A percentile compares a stretch with the other conserved stretches of the same genome.
These are phyloP conservation scores for Dryomyza anilis DNA, from an alignment of 2,888 invertebrate species.

Conservation along the genomic window DNA sequence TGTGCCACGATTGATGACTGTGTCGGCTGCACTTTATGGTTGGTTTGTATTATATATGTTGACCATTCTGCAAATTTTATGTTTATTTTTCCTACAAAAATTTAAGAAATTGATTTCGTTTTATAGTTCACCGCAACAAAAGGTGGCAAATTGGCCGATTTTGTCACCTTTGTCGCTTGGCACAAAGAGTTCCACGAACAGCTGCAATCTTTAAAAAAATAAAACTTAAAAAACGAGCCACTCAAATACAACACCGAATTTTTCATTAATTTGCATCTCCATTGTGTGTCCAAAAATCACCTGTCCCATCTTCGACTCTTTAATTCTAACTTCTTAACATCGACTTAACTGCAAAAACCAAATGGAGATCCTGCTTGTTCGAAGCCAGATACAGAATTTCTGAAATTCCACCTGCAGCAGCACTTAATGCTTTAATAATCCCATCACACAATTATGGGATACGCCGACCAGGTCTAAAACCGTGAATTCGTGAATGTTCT, in stretches of 20 bases:
- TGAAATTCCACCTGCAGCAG: constrained; percentile 13
- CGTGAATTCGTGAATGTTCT: background rate
- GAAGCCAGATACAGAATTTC: background rate
- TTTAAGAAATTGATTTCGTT: no score
- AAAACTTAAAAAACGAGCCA: no score
- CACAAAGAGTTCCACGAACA: no score
- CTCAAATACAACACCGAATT: no score
- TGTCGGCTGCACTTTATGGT: constrained; percentile 2
- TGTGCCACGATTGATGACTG: constrained; percentile 2
- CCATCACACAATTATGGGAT: background rate
- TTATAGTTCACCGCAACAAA: no score
- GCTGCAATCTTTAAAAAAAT: no score
- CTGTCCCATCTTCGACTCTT: background rate
- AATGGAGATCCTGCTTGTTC: background rate
- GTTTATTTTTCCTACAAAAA: no score
- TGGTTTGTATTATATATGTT: no score
- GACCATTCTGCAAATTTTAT: no score
- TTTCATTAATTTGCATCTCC: no score
- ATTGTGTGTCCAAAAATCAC: constrained; percentile 9
- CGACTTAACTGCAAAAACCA: background rate
- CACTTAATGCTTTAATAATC: constrained; percentile 5
- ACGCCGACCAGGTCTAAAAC: background rate
- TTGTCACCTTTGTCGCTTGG: no score
- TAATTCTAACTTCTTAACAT: background rate
- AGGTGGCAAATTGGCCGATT: no score